A percentile compares a stretch with the other conserved stretches of the same genome.
Conservation (phyloP, 2,797 vertebrate species). For the Leuciscus waleckii region DNA sequence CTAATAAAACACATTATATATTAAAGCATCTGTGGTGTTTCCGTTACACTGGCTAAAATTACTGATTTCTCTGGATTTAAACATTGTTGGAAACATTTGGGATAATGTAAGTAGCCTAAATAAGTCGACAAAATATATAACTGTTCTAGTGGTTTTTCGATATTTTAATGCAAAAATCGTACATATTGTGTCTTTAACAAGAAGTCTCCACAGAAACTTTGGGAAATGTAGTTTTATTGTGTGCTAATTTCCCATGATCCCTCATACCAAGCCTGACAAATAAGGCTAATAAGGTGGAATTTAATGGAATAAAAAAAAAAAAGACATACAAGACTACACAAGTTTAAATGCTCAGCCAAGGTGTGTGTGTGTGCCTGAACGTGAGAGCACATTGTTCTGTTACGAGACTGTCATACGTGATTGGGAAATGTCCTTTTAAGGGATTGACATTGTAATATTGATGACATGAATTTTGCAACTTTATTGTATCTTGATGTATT, state of each 20-base stretch:
- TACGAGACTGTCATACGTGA: background rate
- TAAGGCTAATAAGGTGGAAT: background rate
- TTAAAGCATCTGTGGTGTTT: no score
- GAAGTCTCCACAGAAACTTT: background rate
- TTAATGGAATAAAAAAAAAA: background rate
- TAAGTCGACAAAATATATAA: background rate
- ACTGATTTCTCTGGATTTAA: background rate
- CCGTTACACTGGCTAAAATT: background rate
- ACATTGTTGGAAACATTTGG: background rate
- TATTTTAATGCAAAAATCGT: background rate
- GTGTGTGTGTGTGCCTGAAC: background rate
- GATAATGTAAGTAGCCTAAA: background rate
- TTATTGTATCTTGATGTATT: background rate
- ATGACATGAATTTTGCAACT: background rate
- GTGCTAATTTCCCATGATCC: conserved; percentile 5
- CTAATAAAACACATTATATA: background rate
- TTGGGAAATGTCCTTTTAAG: background rate
- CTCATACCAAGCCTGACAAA: background rate
- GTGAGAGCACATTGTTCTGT: background rate
- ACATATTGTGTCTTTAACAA: background rate
- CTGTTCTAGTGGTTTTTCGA: background rate
- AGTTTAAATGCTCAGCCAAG: background rate
- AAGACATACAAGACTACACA: background rate
- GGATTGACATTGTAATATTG: background rate
- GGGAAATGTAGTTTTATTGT: conserved; percentile 4